Base-by-base conservation (phyloP, 1,140 invertebrate species). In the Riptortus pedestris region DNA sequence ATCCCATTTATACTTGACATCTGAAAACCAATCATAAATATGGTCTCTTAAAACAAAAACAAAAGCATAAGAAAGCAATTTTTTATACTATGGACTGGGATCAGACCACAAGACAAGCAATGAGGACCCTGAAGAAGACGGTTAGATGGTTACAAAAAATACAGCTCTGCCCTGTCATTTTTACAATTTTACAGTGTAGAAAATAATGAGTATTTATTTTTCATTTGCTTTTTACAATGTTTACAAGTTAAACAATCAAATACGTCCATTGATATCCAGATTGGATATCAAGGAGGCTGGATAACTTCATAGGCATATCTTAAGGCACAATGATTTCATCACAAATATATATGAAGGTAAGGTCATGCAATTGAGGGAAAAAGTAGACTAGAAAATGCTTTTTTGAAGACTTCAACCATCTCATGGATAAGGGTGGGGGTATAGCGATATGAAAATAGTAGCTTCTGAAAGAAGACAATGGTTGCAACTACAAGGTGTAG, bases 1-100 rank as follows among this genome's bases (percentile, higher is more conserved):
- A 70, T 66, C 73, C 76, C 67, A 79, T 63, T 69, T 69, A 47
- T 73, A 71, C 4, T 62, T 67, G 2, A 67, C 51, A 47, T 71
- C 71, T 70, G 57, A 65, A 69, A 69, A 45, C 52, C 38, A 26
- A 29, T 20, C 12, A 66, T 31, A 60, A 38, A 22, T 26, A 59
- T 11, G 7, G 24, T 12, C 60, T 20, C n/a, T 24, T 66, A 28
- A 59, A 55, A 24, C 14, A 20, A 2, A 20, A 2, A n/a, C 24
- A 24, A 20, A 18, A 27, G 28, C 2, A 51, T 20, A 28, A 2
- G 14, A 51, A 51, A 18, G 18, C 12, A 24, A 28, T 29, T 29
- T 2, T 45, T 12, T 62, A 22, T 62, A 2, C 29, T 2, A 18
- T 55, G 1, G 1, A 22, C 2, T 12, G 16, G 11, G 2, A 12